Conservation (phyloP, 53 echinoderm and acorn worm species). For the Patiria pectinifera region DNA sequence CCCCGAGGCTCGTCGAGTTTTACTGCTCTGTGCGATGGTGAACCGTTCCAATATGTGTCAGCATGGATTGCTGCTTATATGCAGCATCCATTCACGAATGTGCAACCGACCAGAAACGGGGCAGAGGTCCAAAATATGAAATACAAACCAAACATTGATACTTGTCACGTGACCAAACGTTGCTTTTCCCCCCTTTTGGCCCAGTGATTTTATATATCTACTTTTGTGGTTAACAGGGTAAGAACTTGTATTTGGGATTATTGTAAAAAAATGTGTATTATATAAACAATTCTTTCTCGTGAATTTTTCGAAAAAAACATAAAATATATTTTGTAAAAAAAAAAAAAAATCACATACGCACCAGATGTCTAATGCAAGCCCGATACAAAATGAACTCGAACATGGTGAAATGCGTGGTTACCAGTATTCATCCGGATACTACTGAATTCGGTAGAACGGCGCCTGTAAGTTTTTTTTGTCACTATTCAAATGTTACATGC, state of each 20-base stretch:
- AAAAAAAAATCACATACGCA: no score
- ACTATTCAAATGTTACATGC: neutral
- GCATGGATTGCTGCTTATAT: neutral
- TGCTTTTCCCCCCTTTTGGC: neutral
- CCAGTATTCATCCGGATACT: no score
- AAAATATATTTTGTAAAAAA: no score
- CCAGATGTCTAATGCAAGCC: no score
- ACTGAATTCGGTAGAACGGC: no score
- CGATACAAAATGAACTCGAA: no score
- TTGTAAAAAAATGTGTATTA: no score
- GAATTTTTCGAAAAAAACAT: no score
- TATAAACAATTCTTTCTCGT: no score
- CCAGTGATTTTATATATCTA: neutral
- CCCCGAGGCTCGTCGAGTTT: neutral
- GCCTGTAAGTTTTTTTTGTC: neutral
- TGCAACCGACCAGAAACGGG: neutral
- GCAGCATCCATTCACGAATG: neutral
- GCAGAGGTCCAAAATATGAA: neutral
- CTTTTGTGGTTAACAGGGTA: neutral
- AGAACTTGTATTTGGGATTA: no score
- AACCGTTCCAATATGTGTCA: neutral
- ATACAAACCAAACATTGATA: neutral
- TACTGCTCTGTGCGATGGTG: neutral
- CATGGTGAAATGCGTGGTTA: no score
- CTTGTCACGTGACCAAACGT: neutral